Percentiles rank a stretch among this genome's conserved stretches.
Conservation (phyloP, 2,797 vertebrate genomes). For the Tachyglossus aculeatus region DNA sequence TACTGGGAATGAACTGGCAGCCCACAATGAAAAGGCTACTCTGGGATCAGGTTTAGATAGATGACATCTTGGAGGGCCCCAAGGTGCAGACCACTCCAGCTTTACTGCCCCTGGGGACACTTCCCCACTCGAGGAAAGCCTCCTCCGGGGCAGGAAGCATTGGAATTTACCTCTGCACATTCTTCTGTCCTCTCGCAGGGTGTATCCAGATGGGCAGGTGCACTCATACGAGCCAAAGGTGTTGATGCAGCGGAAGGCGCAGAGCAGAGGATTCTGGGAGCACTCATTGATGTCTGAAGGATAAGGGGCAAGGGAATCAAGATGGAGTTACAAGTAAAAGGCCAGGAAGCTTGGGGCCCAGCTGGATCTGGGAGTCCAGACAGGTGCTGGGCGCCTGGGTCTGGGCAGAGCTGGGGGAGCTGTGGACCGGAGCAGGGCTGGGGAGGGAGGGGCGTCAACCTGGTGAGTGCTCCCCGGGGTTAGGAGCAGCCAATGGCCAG, state of each 20-base stretch:
- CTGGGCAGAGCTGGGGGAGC: neutral
- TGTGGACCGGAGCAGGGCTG: no score
- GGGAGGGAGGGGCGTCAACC: no score
- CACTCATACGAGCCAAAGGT: conserved; percentile 92
- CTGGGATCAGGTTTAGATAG: no score
- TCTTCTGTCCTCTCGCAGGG: conserved; percentile 87
- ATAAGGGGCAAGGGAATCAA: no score
- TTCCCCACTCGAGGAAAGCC: neutral
- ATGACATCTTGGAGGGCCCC: no score
- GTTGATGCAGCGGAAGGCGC: conserved; percentile 95
- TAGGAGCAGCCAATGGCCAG: neutral
- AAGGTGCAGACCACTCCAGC: neutral
- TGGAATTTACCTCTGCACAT: conserved; percentile 89
- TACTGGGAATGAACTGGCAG: no score
- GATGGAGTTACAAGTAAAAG: neutral
- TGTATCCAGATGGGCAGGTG: conserved; percentile 89
- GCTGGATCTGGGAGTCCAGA: neutral
- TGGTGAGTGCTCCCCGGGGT: no score
- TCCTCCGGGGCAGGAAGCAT: neutral
- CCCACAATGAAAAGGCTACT: no score
- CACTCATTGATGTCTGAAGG: conserved; percentile 91
- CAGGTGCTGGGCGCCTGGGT: neutral
- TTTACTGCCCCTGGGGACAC: neutral
- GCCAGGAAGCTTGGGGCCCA: neutral
- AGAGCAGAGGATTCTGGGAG: conserved; percentile 88